Base-by-base conservation (phyloP, 2,113 vertebrate genomes). In the Gambusia holbrooki region DNA sequence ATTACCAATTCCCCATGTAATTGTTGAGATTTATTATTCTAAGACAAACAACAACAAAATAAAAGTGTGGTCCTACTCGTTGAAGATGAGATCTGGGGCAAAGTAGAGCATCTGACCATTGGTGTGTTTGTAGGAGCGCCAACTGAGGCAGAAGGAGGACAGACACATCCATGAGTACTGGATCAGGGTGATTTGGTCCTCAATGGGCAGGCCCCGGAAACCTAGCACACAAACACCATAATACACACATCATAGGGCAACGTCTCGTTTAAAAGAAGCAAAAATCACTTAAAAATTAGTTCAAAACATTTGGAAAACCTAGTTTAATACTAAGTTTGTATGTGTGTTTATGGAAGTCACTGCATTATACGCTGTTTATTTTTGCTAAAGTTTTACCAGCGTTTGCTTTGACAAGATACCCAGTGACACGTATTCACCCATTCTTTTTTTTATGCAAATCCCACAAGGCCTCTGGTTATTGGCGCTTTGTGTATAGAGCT, bases 101-200 rank as follows among this genome's bases (percentile, higher is more conserved):
- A 99, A 99, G 94, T 99, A 99, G 88, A 99, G 96, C 95, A 96
- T 96, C 91, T 99, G 97, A 94, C 96, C 97, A 89, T 97, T 99
- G 87, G 98, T 98, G 88, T 99, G 98, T 95, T 98, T 98, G 94
- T 98, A 99, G 3, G 98, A 99, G 91, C 98, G 96, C 98, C 98
- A 99, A 91, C 98, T 99, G 96, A 99, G 97, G 86, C 97, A 96
- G 93, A 99, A 99, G 28, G 98, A 98, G 77, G 97, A 98, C 29
- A 99, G 96, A 95, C 98, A 99, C 98, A 99, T 99, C 98, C 98
- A 99, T 33, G 98, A 99, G 95, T 99, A 99, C 95, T 99, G 98
- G 94, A 99, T 99, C 94, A 99, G 95, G 89, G 97, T 99, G 93
- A 99, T 99, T 95, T 99, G 98, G 97, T 99, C 98, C 96, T 99